phyloP scores from a whole-genome alignment of 2,797 vertebrate species.

The Centropyge bicolor region DNA sequence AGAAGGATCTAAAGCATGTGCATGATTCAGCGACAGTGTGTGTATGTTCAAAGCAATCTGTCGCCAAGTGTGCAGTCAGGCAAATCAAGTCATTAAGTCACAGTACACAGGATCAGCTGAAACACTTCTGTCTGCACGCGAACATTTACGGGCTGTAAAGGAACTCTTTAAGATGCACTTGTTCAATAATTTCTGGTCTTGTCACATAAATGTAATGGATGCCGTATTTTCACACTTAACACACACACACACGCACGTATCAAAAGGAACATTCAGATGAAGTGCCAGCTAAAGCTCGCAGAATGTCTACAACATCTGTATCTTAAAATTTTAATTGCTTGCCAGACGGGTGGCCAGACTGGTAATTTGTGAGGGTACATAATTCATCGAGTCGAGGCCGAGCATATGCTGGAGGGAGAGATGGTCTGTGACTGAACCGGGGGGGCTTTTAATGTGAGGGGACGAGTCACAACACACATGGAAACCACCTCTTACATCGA shows the following conservation, averaged over 20 bases:
- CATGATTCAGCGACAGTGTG: constrained; percentile 6
- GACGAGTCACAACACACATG: constrained; percentile 30
- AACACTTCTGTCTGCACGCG: neutral
- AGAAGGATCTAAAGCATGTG: neutral
- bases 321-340: constrained; percentile 82
- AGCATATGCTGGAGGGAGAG: constrained; percentile 68
- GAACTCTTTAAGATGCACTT: constrained; percentile 29
- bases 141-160: constrained; percentile 18
- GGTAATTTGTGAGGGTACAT: constrained; percentile 79
- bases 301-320: constrained; percentile 77
- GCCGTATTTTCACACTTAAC: constrained; percentile 29
- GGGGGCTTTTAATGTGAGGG: constrained; percentile 54
- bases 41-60: constrained; percentile 6
- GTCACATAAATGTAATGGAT: constrained; percentile 53
- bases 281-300: constrained; percentile 63
- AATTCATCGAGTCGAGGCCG: constrained; percentile 67
- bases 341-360: constrained; percentile 73
- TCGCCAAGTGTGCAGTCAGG: constrained; percentile 21
- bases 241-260: constrained; percentile 30
- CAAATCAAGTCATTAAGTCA: constrained; percentile 1
- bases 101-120: neutral
- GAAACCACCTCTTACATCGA: neutral
- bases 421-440: constrained; percentile 41
- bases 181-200: constrained; percentile 42
- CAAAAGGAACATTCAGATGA: constrained; percentile 59